Percentiles rank a stretch among this genome's conserved stretches.
Evolutionary conservation across 1,140 invertebrate species (phyloP).

Genomic region (Temnothorax curvispinosus): DNA sequence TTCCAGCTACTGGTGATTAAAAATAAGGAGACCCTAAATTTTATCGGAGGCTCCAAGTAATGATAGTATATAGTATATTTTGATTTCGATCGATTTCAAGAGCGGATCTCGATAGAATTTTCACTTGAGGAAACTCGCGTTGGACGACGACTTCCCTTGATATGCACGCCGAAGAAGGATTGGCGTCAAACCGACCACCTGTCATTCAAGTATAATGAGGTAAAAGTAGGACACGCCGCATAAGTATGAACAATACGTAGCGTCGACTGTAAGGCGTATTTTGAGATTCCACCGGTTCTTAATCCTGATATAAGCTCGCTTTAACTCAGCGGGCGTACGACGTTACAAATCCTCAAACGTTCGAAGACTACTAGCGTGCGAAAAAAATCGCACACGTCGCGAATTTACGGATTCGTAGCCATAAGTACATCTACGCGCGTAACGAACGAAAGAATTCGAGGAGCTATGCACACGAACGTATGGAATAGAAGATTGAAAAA

Average conservation of each 20-base stretch:
- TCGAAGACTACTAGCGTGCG: no score
- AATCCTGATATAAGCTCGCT: not conserved
- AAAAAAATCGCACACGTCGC: no score
- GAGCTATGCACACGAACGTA: not conserved
- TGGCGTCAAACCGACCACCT: not conserved
- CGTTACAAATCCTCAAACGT: not conserved
- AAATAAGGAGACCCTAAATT: not conserved
- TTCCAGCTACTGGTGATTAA: not conserved
- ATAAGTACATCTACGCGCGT: not conserved
- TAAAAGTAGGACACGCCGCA: slow-evolving; percentile 39
- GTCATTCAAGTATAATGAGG: slow-evolving; percentile 50
- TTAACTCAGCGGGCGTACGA: not conserved
- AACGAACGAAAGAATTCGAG: not conserved
- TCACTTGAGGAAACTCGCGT: not conserved
- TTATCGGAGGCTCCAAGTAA: not conserved
- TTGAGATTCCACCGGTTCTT: not conserved
- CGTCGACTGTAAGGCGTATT: slow-evolving; percentile 4
- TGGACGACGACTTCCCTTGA: not conserved
- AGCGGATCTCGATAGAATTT: not conserved
- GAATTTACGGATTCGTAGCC: not conserved
- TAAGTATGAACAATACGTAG: slow-evolving; percentile 48
- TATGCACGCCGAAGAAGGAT: not conserved
- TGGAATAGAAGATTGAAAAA: not conserved
- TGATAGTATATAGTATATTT: not conserved
- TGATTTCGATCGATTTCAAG: not conserved